Evolutionary conservation across 2,113 vertebrate species (phyloP).

Genomic region (Caretta caretta): DNA sequence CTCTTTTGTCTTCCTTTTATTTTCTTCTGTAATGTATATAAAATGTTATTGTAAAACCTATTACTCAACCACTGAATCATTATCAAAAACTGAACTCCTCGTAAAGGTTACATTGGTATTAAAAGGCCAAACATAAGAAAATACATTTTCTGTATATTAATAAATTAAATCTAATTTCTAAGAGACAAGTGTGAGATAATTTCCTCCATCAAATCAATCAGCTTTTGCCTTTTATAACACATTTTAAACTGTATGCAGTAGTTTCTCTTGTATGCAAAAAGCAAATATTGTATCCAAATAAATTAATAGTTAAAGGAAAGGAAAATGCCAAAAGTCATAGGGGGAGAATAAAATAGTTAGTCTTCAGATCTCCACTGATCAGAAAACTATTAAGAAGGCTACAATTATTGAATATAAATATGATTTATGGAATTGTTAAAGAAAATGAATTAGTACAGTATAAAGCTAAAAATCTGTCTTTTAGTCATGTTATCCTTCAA

Average conservation of each 20-base stretch:
- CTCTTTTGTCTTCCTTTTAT: not conserved
- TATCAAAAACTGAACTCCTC: not conserved
- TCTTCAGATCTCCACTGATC: not conserved
- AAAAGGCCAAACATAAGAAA: not conserved
- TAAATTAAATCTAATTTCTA: constrained; percentile 9
- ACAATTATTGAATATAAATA: not conserved
- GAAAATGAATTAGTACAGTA: not conserved
- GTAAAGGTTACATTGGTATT: not conserved
- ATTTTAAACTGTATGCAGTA: not conserved
- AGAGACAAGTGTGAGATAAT: not conserved
- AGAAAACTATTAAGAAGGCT: not conserved
- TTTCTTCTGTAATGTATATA: constrained; percentile 3
- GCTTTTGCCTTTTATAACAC: not conserved
- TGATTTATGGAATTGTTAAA: constrained; percentile 18
- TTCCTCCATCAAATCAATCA: not conserved
- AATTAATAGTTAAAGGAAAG: not conserved
- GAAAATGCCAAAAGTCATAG: rapidly evolving
- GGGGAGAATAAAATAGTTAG: not conserved
- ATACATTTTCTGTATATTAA: not conserved
- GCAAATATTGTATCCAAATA: not conserved
- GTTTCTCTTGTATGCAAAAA: not conserved
- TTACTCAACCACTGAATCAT: constrained; percentile 2
- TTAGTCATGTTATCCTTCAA: constrained; percentile 15
- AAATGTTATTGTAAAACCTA: constrained; percentile 23
- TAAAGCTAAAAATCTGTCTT: not conserved